These are phyloP conservation scores for Chaetophractus vellerosus DNA, from an alignment of 2,797 vertebrate species.

Conservation along the genomic window DNA sequence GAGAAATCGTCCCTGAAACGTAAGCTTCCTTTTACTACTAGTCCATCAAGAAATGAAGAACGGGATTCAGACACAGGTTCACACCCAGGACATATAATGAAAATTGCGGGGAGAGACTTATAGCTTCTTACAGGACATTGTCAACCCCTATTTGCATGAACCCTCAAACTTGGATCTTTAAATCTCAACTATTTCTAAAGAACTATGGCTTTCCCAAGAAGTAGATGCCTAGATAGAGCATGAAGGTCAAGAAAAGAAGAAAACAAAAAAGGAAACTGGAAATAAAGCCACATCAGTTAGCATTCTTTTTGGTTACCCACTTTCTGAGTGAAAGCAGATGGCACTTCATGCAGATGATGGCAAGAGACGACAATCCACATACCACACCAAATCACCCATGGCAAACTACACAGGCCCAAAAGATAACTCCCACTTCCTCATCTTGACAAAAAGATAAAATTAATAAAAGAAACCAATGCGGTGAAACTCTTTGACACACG, in stretches of 20 bases:
- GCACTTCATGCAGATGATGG: conserved; percentile 99
- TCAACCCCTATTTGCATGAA: too few relatives aligned
- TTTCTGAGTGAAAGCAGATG: conserved; percentile 99
- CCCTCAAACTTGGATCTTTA: too few relatives aligned
- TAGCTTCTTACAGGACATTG: too few relatives aligned
- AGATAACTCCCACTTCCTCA: conserved; percentile 96
- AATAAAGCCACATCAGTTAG: conserved; percentile 96
- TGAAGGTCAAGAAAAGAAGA: conserved; percentile 99
- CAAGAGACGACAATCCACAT: conserved; percentile 99
- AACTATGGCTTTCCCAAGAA: too few relatives aligned
- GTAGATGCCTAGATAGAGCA: conserved; percentile 92
- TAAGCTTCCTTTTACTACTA: conserved; percentile 98
- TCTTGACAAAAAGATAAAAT: conserved; percentile 99
- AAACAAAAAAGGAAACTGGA: conserved; percentile 96
- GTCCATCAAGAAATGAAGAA: conserved; percentile 96
- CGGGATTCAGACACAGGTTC: conserved; percentile 98
- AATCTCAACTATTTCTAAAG: too few relatives aligned
- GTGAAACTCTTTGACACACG: conserved; percentile 97
- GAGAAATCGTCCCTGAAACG: conserved; percentile 99
- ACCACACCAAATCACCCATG: conserved; percentile 97
- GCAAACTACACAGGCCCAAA: conserved; percentile 95
- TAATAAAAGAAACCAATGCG: conserved; percentile 99
- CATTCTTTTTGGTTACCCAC: conserved; percentile 98
- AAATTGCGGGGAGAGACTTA: too few relatives aligned
- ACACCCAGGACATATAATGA: too few relatives aligned